These are phyloP conservation scores for Bolinopsis microptera DNA, from an alignment of 37 sponge, comb jelly and placozoan genomes.

Conservation along the genomic window DNA sequence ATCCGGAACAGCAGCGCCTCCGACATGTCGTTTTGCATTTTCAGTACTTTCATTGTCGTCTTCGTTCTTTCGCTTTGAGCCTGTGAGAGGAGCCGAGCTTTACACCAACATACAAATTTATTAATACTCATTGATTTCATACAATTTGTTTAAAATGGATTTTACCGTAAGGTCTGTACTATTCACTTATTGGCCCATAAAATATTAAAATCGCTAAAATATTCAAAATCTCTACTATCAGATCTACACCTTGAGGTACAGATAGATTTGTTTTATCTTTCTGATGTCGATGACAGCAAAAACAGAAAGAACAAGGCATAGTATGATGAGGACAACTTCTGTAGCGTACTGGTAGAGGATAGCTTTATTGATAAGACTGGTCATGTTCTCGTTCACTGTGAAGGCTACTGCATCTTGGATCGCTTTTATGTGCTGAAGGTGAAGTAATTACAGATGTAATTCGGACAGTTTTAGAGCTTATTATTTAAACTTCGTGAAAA, in stretches of 20 bases:
- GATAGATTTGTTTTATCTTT: slow-evolving; percentile 59
- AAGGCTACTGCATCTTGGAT: slow-evolving; percentile 41
- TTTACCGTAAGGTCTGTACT: too few relatives aligned
- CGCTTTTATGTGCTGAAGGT: slow-evolving; percentile 44
- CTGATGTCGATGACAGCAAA: slow-evolving; percentile 63
- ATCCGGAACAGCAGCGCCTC: slow-evolving; percentile 56
- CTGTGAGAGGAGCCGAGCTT: too few relatives aligned
- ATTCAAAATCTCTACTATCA: too few relatives aligned
- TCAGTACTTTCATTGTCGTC: slow-evolving; percentile 47
- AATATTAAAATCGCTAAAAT: too few relatives aligned
- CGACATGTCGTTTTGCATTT: slow-evolving; percentile 56
- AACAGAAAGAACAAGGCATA: slow-evolving; percentile 36
- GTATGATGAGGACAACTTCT: slow-evolving; percentile 43
- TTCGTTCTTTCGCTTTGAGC: slow-evolving; percentile 56
- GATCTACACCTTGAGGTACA: slow-evolving; percentile 55
- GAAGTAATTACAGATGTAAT: too few relatives aligned
- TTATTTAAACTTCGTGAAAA: too few relatives aligned
- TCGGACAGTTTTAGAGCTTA: too few relatives aligned
- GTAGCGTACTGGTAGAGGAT: slow-evolving; percentile 58
- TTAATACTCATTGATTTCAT: too few relatives aligned
- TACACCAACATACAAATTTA: too few relatives aligned
- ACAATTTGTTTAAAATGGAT: too few relatives aligned
- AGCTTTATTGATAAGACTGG: slow-evolving; percentile 22
- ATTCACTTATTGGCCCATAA: too few relatives aligned
- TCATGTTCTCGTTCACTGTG: slow-evolving; percentile 62